Percentiles rank a stretch among this genome's conserved stretches.
These are phyloP conservation scores for Heliconius eleuchia DNA, from an alignment of 1,140 invertebrate genomes.

Conservation along the genomic window DNA sequence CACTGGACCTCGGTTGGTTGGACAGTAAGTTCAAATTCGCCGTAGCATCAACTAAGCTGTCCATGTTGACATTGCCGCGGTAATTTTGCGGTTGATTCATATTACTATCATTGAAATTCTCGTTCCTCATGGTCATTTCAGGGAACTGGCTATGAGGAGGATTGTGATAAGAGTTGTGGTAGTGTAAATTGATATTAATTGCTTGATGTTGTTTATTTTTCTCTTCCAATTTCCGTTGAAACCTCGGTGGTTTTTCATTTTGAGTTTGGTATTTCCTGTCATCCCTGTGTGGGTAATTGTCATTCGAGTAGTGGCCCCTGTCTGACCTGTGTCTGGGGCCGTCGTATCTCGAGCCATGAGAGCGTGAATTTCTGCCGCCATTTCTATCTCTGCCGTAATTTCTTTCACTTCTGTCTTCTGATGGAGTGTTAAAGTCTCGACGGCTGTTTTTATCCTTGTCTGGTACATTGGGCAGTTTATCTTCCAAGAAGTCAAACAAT, in stretches of 20 bases:
- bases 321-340: conserved; percentile 60
- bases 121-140: conserved; percentile 59
- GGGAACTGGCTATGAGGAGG: conserved; percentile 53
- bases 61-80: conserved; percentile 62
- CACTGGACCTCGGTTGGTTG: conserved; percentile 53
- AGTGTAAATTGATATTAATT: conserved; percentile 54
- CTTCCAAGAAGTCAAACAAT: conserved; percentile 93
- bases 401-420: conserved; percentile 64
- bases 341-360: conserved; percentile 64
- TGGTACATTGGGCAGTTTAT: conserved; percentile 87
- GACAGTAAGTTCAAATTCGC: conserved; percentile 67
- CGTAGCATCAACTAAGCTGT: conserved; percentile 69
- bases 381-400: conserved; percentile 61
- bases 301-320: conserved; percentile 63
- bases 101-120: conserved; percentile 56
- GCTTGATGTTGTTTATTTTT: conserved; percentile 72
- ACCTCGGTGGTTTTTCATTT: conserved; percentile 77
- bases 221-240: conserved; percentile 79
- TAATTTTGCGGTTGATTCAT: conserved; percentile 58
- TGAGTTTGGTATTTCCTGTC: conserved; percentile 73
- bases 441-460: conserved; percentile 71
- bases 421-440: conserved; percentile 51
- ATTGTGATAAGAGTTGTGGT: conserved; percentile 66
- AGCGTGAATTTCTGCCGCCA: conserved; percentile 57
- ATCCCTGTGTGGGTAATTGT: conserved; percentile 64